Conservation (phyloP, 1,140 invertebrate species). For the Drosophila mauritiana region DNA sequence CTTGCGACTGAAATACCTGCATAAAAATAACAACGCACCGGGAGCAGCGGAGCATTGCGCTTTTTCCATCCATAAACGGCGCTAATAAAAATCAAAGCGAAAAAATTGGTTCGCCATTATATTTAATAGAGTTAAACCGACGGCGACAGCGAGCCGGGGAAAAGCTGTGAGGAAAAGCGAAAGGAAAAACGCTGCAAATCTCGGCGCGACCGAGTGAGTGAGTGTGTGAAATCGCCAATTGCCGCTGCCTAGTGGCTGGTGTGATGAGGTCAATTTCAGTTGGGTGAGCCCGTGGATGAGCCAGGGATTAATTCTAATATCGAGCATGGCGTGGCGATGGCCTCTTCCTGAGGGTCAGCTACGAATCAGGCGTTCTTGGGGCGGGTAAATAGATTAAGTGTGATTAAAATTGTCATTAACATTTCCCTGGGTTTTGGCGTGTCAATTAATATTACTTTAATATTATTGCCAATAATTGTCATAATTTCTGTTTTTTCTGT, state of each 20-base stretch:
- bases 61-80: conserved; percentile 36
- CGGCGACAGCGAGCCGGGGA: conserved; percentile 11
- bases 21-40: conserved; percentile 44
- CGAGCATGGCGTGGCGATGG: neutral
- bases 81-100: conserved; percentile 49
- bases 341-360: neutral
- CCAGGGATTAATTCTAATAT: conserved; percentile 4
- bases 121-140: conserved; percentile 65
- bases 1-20: conserved; percentile 55
- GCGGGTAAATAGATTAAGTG: conserved; percentile 52
- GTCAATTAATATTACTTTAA: conserved; percentile 70
- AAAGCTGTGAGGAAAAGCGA: conserved; percentile 9
- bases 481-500: conserved; percentile 40
- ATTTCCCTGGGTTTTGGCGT: conserved; percentile 43
- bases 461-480: conserved; percentile 67
- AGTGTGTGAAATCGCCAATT: conserved; percentile 49
- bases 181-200: conserved; percentile 33
- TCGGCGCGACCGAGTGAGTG: conserved; percentile 8
- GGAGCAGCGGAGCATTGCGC: conserved; percentile 12
- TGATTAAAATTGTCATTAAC: conserved; percentile 62
- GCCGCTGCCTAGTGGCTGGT: conserved; percentile 42
- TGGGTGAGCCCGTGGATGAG: conserved; percentile 15
- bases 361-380: too few relatives aligned
- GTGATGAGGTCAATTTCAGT: conserved; percentile 52
- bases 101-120: conserved; percentile 61